Conservation (phyloP, 64 coral and sea anemone species). For the Acropora yongei region DNA sequence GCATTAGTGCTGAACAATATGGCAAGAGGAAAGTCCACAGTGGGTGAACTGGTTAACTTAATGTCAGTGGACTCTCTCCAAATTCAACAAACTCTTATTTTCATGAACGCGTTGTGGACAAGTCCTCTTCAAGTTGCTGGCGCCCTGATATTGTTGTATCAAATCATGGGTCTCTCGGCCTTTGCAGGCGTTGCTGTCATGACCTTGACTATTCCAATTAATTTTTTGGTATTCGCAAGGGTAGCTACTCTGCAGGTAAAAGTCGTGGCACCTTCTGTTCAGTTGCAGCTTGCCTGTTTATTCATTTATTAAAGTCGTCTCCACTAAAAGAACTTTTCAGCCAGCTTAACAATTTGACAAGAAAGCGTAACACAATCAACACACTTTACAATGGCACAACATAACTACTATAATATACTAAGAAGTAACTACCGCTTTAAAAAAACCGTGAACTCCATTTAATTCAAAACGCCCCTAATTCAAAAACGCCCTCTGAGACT, state of each 20-base stretch:
- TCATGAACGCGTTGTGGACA: slow-evolving; percentile 64
- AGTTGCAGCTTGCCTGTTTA: no score
- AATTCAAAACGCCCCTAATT: no score
- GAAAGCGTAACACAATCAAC: no score
- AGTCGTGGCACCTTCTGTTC: no score
- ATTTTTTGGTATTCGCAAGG: slow-evolving; percentile 14
- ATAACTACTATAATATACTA: no score
- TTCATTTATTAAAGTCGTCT: no score
- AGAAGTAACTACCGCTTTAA: no score
- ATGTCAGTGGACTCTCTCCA: slow-evolving; percentile 67
- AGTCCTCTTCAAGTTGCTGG: slow-evolving; percentile 54
- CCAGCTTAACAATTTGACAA: no score
- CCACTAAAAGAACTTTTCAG: no score
- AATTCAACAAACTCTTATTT: slow-evolving; percentile 33
- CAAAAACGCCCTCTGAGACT: neutral
- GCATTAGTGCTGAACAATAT: slow-evolving; percentile 53
- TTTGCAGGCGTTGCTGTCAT: slow-evolving; percentile 70
- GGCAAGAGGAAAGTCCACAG: slow-evolving; percentile 56
- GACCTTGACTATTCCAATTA: slow-evolving; percentile 56
- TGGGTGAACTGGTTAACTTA: slow-evolving; percentile 76
- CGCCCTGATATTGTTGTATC: slow-evolving; percentile 54
- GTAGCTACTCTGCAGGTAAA: slow-evolving; percentile 40
- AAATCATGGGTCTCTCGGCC: slow-evolving; percentile 64
- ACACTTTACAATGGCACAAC: no score
- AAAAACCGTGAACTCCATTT: no score